Percentiles rank a stretch among this genome's conserved stretches.
These are phyloP conservation scores for Mormyrus iriodes DNA, from an alignment of 2,113 vertebrate genomes.

Conservation along the genomic window DNA sequence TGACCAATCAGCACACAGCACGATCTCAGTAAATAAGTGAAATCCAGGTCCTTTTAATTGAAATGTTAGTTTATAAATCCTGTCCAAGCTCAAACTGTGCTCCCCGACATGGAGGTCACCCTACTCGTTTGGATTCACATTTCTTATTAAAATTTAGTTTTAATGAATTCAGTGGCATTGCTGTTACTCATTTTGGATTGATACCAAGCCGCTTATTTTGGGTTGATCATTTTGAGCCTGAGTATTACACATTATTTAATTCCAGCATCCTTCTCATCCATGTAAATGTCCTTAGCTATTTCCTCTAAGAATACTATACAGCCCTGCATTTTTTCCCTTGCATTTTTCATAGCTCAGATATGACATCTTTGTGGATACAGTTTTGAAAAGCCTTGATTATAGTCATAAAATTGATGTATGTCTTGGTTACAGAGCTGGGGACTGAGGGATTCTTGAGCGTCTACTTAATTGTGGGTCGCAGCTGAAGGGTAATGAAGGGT, in stretches of 20 bases:
- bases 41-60: neutral
- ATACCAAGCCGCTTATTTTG: neutral
- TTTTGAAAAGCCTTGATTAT: conserved; percentile 5
- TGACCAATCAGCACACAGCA: neutral
- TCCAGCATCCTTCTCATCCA: neutral
- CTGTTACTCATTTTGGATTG: neutral
- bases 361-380: neutral
- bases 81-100: neutral
- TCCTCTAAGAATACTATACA: neutral
- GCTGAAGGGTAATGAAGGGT: conserved; percentile 7
- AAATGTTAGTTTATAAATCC: neutral
- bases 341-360: neutral
- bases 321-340: neutral
- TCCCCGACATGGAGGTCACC: neutral
- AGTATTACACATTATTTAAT: neutral
- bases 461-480: conserved; percentile 1
- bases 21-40: neutral
- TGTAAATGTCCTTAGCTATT: neutral
- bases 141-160: neutral
- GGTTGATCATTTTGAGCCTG: neutral
- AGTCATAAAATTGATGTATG: neutral
- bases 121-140: neutral
- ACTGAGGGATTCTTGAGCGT: neutral
- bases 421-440: neutral
- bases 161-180: neutral